Base-by-base conservation (phyloP, 2,797 vertebrate genomes). In the Malurus splendens region DNA sequence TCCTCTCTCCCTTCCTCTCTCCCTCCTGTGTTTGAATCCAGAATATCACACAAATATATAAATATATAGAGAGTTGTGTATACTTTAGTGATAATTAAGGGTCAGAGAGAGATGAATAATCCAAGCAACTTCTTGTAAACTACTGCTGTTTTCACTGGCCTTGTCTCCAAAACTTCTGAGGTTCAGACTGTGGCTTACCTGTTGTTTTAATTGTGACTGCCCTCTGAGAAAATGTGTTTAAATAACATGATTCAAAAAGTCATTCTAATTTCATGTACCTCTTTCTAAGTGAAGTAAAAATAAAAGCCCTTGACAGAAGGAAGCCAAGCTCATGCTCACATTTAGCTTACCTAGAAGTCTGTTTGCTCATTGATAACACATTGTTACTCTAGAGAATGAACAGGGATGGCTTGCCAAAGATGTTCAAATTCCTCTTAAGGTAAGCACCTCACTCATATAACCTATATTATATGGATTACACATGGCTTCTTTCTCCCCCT, bases 161-260 rank as follows among this genome's bases (percentile, higher is more conserved):
- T 4, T 8, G 7, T 41, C 22, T 62, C 24, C 15, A 76, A 48
- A 64, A 54, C 30, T 68, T 79, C 38, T 30, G 28, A 86, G 22
- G 4, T 60, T 86, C 60, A 50, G 16, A 39, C 41, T 51, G 23
- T 24, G 20, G 4, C 4, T 81, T 60, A 68, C 3, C 17, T 12
- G 12, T 61, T 24, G 1, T 61, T 87, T 39, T 54, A 50, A 33
- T 24, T 93, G 42, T 89, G 80, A 90, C 82, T 64, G 92, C 66
- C 39, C 62, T 68, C 39, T 81, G 72, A 91, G 89, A 91, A 96
- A 95, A 94, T 82, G 19, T 64, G 32, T 76, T 90, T 91, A 89
- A 95, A 95, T 41, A 93, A 47, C 80, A 90, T 94, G 84, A 93
- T 90, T 95, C 95, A 96, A 30, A 44, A 47, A 71, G 72, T 90